These are phyloP conservation scores for Neogale vison DNA, from an alignment of 2,113 vertebrate genomes.

Conservation along the genomic window DNA sequence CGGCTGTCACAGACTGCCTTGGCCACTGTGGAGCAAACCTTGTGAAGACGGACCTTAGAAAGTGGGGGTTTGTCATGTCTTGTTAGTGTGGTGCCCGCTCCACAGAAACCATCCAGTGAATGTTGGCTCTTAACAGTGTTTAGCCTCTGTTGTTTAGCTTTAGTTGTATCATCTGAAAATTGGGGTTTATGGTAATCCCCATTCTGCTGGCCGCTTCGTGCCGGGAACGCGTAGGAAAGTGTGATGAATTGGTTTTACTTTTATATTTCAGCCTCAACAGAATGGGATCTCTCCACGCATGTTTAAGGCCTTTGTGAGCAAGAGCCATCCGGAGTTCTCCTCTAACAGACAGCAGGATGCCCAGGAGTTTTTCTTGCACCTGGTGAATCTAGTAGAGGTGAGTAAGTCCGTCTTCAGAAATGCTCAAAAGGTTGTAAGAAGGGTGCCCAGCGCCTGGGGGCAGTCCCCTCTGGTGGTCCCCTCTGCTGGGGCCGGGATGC, in stretches of 20 bases:
- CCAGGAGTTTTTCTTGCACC: constrained; percentile 94
- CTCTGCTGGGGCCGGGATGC: accelerated
- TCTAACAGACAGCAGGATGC: constrained; percentile 97
- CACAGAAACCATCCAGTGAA: accelerated
- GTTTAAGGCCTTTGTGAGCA: constrained; percentile 95
- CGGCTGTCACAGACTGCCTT: background rate
- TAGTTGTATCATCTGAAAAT: background rate
- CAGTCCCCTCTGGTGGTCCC: accelerated
- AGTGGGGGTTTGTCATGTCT: background rate
- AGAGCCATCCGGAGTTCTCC: constrained; percentile 95
- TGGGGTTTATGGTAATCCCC: background rate
- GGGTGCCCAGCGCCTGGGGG: accelerated
- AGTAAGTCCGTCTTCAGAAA: constrained; percentile 59
- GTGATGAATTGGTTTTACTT: background rate
- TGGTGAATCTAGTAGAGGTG: constrained; percentile 96
- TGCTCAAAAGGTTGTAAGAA: background rate
- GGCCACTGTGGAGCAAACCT: background rate
- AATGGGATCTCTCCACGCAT: constrained; percentile 95
- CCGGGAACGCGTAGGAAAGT: background rate
- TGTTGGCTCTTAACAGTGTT: accelerated
- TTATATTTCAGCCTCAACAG: constrained; percentile 88
- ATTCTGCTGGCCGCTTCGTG: background rate
- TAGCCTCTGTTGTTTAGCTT: background rate
- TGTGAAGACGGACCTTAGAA: background rate
- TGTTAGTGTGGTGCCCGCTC: background rate